Evolutionary conservation across 2,888 invertebrate species (phyloP).

Genomic region (Mactromeris polynyma): DNA sequence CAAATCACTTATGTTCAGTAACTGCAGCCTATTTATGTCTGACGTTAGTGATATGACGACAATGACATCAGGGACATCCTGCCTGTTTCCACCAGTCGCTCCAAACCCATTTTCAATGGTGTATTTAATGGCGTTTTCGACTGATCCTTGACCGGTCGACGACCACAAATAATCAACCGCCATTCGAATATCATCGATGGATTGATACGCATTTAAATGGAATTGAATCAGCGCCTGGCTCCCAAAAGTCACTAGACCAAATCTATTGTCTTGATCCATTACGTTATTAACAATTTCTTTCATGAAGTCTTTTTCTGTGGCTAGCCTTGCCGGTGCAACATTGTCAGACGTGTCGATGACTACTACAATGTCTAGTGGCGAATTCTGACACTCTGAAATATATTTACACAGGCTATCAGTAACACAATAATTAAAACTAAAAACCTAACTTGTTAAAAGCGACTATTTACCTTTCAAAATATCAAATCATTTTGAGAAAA

Average conservation of each 20-base stretch:
- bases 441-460: no score
- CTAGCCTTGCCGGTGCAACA: not conserved
- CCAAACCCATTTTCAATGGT: not conserved
- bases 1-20: not conserved
- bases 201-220: not conserved
- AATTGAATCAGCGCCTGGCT: constrained; percentile 3
- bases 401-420: not conserved
- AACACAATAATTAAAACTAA: no score
- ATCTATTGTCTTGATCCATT: not conserved
- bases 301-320: not conserved
- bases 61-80: not conserved
- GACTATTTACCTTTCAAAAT: no score
- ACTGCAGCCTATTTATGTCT: not conserved
- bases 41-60: not conserved
- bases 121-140: constrained; percentile 20
- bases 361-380: constrained; percentile 14
- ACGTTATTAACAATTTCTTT: not conserved
- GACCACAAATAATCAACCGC: constrained; percentile 29
- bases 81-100: not conserved
- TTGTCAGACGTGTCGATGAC: constrained; percentile 20
- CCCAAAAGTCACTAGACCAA: constrained; percentile 22
- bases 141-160: not conserved
- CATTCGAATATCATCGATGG: not conserved
- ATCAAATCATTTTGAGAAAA: not conserved
- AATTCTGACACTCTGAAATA: constrained; percentile 17